phyloP scores from a whole-genome alignment of 2,113 vertebrate genomes.

The cattle (Bos taurus) region DNA sequence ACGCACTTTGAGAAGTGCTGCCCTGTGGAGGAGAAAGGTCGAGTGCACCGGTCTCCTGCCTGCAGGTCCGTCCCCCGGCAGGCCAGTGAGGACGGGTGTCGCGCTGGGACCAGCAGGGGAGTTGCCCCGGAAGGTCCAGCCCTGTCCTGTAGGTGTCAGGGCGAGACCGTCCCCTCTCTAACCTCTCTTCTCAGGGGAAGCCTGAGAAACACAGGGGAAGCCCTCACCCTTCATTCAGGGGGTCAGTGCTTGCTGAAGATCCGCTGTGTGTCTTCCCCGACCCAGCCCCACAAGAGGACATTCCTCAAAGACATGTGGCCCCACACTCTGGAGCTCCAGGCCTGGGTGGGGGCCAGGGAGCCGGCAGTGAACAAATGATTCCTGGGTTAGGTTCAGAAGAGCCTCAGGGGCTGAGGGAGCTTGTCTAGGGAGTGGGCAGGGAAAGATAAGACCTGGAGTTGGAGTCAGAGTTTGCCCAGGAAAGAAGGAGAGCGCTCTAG shows the following conservation, averaged over 20 bases:
- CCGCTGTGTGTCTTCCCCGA: too few species aligned
- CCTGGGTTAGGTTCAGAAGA: neutral
- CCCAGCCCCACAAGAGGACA: rapidly evolving
- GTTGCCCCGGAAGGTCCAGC: neutral
- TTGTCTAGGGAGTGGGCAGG: neutral
- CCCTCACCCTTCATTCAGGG: neutral
- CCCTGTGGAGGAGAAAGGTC: neutral
- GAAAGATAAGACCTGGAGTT: neutral
- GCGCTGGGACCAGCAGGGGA: rapidly evolving
- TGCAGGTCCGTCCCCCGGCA: rapidly evolving
- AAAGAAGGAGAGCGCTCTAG: neutral
- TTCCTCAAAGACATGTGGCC: rapidly evolving
- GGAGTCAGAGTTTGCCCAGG: neutral
- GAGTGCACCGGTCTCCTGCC: too few species aligned
- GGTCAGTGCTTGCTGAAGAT: neutral
- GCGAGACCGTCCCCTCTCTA: neutral
- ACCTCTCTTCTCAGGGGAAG: neutral
- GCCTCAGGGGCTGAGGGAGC: neutral
- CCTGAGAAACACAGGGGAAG: neutral
- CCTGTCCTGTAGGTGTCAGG: neutral
- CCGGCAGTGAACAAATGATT: rapidly evolving
- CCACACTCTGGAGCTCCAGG: neutral
- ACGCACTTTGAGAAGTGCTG: rapidly evolving
- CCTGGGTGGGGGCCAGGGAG: neutral
- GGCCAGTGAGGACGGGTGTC: neutral